Evolutionary conservation across 2,888 invertebrate species (phyloP).

Genomic region (Esperia sulphurella): DNA sequence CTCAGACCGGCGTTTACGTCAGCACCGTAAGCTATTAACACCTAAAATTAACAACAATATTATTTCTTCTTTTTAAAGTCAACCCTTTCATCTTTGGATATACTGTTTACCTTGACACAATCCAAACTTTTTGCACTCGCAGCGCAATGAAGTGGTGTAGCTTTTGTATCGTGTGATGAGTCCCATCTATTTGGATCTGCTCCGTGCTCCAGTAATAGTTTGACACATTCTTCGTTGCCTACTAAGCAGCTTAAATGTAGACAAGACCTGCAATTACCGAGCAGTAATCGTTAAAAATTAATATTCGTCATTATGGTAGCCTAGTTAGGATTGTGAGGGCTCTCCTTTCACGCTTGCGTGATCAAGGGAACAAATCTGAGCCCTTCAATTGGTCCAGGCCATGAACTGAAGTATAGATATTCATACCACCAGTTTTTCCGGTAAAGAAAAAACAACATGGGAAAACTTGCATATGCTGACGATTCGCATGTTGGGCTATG

Average conservation of each 20-base stretch:
- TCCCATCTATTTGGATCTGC: conserved; percentile 88
- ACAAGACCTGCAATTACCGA: conserved; percentile 47
- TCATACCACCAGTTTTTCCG: no score
- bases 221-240: conserved; percentile 85
- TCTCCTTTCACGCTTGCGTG: no score
- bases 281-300: not conserved
- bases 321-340: not conserved
- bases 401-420: no score
- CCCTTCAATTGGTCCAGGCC: no score
- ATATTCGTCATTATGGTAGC: not conserved
- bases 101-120: conserved; percentile 76
- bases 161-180: conserved; percentile 79
- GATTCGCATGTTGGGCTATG: no score
- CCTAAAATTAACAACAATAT: conserved; percentile 49
- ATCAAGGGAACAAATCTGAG: not conserved
- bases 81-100: conserved; percentile 15
- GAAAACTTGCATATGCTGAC: no score
- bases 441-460: no score
- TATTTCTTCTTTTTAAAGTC: conserved; percentile 23
- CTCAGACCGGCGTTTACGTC: conserved; percentile 87
- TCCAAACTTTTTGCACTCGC: conserved; percentile 82
- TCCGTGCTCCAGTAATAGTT: conserved; percentile 83
- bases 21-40: conserved; percentile 85
- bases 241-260: conserved; percentile 89
- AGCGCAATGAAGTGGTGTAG: conserved; percentile 88